Evolutionary conservation across 2,888 invertebrate species (phyloP), one percentile per base, ranked within the genome.

Genomic region (Chymomyza caudatula): DNA sequence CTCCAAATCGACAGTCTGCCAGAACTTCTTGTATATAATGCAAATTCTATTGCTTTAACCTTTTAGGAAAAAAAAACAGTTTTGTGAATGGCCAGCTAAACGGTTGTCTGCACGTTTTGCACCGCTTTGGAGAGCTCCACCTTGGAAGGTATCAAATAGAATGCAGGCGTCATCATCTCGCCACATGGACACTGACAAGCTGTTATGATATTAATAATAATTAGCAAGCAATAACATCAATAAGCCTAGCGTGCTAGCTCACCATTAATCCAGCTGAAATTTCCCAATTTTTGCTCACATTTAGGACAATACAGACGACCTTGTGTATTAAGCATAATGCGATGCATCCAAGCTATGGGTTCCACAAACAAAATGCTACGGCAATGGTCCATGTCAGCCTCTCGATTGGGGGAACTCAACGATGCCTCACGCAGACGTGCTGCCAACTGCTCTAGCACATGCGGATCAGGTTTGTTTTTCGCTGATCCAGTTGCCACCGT

Each of bases 181-280:
- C 97, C 97, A 90, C 97, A 98, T 0, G 96, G 96, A 89, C 97
- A 97, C 80, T 95, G 94, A 83, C 96, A 96, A 61, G 96, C 96
- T 93, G 91, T 20, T 60, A 15, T 8, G n/a, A 8, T 11, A n/a
- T 3, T 4, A 57, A 57, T 3, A 19, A 23, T 23, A 2, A 51
- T 13, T 8, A 52, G 6, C 13, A 43, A 42, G 15, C 8, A 44
- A 20, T 49, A 20, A 56, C 2, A 47, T 42, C 1, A 15, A 19
- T 11, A 55, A 17, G 17, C 13, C 4, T n/a, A 29, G 37, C 11
- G 1, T 54, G 5, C 4, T 1, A 51, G 56, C 68, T 8, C 73
- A 94, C 95, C 96, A 93, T 95, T 95, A 66, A 96, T 93, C 98
- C 97, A 97, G 89, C 95, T 96, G 89, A 96, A 97, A 65, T 95